phyloP scores from a whole-genome alignment of 1,140 invertebrate species.

The Trichomalopsis sarcophagae region DNA sequence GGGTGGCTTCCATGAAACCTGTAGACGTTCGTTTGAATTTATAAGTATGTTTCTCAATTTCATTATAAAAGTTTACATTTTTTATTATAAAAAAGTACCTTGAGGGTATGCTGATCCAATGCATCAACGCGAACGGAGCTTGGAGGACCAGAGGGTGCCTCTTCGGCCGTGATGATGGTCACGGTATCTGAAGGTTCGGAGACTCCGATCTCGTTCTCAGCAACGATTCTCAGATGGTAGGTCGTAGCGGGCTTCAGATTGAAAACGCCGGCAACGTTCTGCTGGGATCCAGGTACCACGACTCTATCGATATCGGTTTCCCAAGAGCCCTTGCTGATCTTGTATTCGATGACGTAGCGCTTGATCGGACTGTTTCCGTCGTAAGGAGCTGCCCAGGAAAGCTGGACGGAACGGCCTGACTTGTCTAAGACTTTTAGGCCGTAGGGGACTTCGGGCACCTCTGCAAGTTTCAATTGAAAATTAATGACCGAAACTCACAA shows the following conservation, averaged over 20 bases:
- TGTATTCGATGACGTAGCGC: conserved; percentile 94
- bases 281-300: conserved; percentile 86
- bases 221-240: conserved; percentile 94
- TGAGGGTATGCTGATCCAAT: conserved; percentile 92
- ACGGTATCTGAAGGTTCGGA: conserved; percentile 94
- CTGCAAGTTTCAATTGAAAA: conserved; percentile 73
- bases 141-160: conserved; percentile 90
- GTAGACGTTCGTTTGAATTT: conserved; percentile 76
- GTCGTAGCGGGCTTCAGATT: conserved; percentile 93
- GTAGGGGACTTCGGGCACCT: conserved; percentile 94
- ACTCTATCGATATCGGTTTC: conserved; percentile 90
- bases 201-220: conserved; percentile 94
- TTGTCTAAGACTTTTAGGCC: conserved; percentile 93
- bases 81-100: conserved; percentile 76
- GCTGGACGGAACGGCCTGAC: conserved; percentile 90
- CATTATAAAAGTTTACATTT: neutral
- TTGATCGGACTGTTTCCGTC: conserved; percentile 96
- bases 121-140: conserved; percentile 91
- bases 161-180: conserved; percentile 95
- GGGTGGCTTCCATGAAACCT: conserved; percentile 92
- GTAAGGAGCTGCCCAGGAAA: conserved; percentile 95
- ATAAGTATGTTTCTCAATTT: conserved; percentile 88
- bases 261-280: conserved; percentile 90
- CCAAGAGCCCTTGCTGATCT: conserved; percentile 90
- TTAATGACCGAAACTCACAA: neutral